phyloP scores from a whole-genome alignment of 2,113 vertebrate genomes.

The Crotalus viridis region DNA sequence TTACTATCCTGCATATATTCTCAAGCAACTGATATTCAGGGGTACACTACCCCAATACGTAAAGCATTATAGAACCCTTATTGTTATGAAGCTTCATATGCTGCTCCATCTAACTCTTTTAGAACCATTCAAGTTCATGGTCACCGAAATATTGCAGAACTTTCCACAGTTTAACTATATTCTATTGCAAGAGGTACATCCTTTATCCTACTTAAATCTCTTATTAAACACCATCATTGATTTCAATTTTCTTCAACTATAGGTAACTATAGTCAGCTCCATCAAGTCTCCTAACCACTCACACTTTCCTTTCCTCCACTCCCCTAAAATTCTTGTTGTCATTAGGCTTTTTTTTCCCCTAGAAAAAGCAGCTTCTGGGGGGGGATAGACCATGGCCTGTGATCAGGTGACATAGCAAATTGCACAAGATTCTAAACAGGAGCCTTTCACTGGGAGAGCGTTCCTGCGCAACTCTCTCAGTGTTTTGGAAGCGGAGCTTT shows the following conservation, averaged over 20 bases:
- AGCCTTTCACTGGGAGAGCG: not conserved
- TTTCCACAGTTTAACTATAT: not conserved
- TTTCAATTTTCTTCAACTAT: not conserved
- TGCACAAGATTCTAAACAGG: not conserved
- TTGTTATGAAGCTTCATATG: not conserved
- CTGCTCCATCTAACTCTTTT: not conserved
- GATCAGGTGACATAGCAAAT: not conserved
- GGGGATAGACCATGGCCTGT: not conserved
- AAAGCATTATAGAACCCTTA: not conserved
- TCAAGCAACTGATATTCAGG: not conserved
- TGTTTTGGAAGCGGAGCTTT: not conserved
- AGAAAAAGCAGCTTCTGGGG: not conserved
- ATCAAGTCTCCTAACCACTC: not conserved
- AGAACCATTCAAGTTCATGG: not conserved
- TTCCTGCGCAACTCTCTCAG: not conserved
- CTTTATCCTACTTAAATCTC: not conserved
- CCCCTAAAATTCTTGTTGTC: not conserved
- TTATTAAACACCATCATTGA: not conserved
- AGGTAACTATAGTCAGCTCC: not conserved
- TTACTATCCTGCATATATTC: not conserved
- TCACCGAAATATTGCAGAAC: not conserved
- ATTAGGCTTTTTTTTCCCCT: not conserved
- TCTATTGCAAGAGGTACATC: not conserved
- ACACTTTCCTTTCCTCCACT: not conserved
- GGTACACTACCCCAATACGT: not conserved